Base-by-base conservation (phyloP, 2,797 vertebrate species). In the Sardinella longiceps region DNA sequence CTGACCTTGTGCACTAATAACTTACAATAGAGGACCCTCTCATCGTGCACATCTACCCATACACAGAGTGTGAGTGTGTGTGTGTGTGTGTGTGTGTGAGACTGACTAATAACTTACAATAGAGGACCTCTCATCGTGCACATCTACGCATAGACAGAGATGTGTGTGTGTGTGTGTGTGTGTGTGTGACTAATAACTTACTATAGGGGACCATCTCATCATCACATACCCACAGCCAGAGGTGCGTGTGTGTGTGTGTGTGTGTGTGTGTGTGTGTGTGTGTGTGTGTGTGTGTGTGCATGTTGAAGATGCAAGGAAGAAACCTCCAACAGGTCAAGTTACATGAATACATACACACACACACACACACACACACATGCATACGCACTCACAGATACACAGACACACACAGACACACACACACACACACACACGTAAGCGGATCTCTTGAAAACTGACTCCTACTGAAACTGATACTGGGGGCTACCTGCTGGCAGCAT, bases 401-500 rank as follows among this genome's bases (percentile, higher is more conserved):
- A 70, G 28, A 70, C 63, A 70, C 63, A 70, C 63, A 63, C 58
- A 63, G n/a, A 63, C 58, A 63, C 58, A 63, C 58, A 28, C 58
- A 63, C 58, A 63, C 58, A 63, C 60, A 66, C 60, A 66, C 60
- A 11, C n/a, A 5, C 2, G 66, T 74, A 74, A 74, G 30, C 37
- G 3, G 30, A 74, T 74, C 30, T 39, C 30, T 74, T 37, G 66
- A 18, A 74, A 74, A 74, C 30, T 28, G 66, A 74, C 66, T 20
- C 66, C 66, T 37, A 30, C 66, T 15, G 51, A 53, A 30, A 30
- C 60, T 63, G 60, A 56, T 56, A 23, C 53, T n/a, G 20, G 20
- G 66, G 14, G 10, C 37, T 70, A 70, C 30, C 63, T 74, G 14
- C 66, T 37, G 12, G 30, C 33, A 15, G 30, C 66, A 74, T 74